Evolutionary conservation across 2,797 vertebrate species (phyloP).

Genomic region (Pseudochirops cupreus): DNA sequence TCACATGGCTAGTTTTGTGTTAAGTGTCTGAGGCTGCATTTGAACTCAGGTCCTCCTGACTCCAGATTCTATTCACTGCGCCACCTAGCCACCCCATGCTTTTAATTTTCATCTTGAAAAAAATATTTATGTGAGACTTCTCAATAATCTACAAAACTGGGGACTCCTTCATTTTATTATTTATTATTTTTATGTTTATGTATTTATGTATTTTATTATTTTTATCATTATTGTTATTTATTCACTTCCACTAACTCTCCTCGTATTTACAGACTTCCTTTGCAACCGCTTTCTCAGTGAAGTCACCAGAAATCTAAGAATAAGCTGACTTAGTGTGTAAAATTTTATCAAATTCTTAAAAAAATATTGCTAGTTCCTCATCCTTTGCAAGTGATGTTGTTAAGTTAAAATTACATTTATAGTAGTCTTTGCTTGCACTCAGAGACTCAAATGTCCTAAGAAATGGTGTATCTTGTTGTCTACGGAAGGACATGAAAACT

Average conservation of each 20-base stretch:
- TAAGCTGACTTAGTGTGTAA: not conserved
- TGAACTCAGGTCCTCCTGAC: too few relatives aligned
- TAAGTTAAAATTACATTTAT: not conserved
- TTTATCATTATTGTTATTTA: too few relatives aligned
- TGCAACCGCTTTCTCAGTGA: not conserved
- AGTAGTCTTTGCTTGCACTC: not conserved
- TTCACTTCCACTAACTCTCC: not conserved
- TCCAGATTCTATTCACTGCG: too few relatives aligned
- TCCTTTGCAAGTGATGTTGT: not conserved
- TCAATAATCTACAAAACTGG: not conserved
- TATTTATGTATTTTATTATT: too few relatives aligned
- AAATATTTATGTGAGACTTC: not conserved
- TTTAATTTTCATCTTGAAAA: not conserved
- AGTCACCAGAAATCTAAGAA: not conserved
- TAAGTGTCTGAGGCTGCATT: too few relatives aligned
- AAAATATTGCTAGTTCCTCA: not conserved
- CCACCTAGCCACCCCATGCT: too few relatives aligned
- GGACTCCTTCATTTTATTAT: not conserved
- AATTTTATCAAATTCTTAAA: not conserved
- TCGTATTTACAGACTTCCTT: not conserved
- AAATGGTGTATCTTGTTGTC: not conserved
- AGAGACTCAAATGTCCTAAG: not conserved
- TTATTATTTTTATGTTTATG: too few relatives aligned
- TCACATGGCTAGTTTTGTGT: too few relatives aligned
- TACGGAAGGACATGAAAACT: not conserved